Evolutionary conservation across 2,888 invertebrate species (phyloP), one percentile per base, ranked within the genome.

Genomic region (Apodemia zela): DNA sequence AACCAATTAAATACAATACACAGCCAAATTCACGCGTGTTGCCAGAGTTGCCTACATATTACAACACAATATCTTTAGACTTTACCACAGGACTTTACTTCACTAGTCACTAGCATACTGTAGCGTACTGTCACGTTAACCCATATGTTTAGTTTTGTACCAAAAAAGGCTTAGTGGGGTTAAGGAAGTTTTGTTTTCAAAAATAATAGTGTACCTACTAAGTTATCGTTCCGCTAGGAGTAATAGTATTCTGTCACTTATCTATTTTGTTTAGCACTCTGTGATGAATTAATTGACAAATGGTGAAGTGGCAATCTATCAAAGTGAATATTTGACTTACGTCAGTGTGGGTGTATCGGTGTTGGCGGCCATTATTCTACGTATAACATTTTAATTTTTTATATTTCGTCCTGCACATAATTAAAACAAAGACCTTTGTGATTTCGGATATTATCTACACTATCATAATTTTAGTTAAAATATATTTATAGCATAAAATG

Each of bases 401-500:
- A 84, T 83, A 79, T 86, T 87, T 87, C 81, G 82, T 82, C 81
- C 80, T 73, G 62, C 61, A 71, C 65, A 65, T 78, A 79, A 68
- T 75, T 69, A 79, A 84, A 88, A 87, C 84, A 88, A 89, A 89
- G 86, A 81, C 83, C 75, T 78, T 73, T 73, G 80, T 72, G 76
- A 78, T 81, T 84, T 85, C 78, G 74, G 70, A 81, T 74, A 75
- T 73, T 80, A 73, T 80, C 75, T 77, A 69, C 73, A 74, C 71
- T 72, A 78, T 73, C 75, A 80, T 80, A 80, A 79, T 84, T 82
- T 83, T 79, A 75, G 73, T 75, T 75, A 78, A 77, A 81, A 80
- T 76, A 82, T 78, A 79, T 77, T 80, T 81, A 85, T 80, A 87
- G 84, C 89, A 85, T 86, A 90, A 89, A 80, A 95, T 96, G 95